A percentile compares a stretch with the other conserved stretches of the same genome.
Conservation (phyloP, 2,113 vertebrate species). For the Meleagris gallopavo region DNA sequence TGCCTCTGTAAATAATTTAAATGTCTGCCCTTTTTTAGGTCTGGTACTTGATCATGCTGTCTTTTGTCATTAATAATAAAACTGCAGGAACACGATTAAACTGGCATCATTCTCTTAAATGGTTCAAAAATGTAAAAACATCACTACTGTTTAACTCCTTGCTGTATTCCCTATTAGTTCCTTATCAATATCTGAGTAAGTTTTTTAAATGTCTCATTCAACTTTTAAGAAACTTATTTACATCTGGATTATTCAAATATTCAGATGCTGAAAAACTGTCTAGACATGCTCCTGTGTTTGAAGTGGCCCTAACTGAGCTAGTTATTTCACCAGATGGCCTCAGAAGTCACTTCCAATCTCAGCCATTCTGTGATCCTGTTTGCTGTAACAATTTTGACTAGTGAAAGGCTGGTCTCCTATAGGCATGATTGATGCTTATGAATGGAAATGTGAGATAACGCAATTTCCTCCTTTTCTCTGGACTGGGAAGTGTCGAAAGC, state of each 20-base stretch:
- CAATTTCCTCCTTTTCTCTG: not conserved
- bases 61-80: not conserved
- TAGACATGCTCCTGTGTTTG: not conserved
- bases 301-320: not conserved
- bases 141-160: not conserved
- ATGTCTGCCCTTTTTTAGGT: not conserved
- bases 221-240: not conserved
- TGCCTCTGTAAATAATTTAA: not conserved
- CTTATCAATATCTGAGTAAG: not conserved
- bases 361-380: not conserved
- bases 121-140: not conserved
- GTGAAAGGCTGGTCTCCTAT: not conserved
- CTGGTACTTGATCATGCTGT: not conserved
- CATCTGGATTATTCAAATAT: not conserved
- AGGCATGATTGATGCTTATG: not conserved
- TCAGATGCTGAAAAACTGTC: not conserved
- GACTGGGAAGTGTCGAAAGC: not conserved
- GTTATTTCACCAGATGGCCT: not conserved
- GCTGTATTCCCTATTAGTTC: not conserved
- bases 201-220: not conserved
- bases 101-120: not conserved
- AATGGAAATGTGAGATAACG: not conserved
- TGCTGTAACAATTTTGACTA: not conserved
- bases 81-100: not conserved
- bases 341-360: not conserved